Evolutionary conservation across 92 coral and sea anemone genomes (phyloP).

Genomic region (Metridium senile): DNA sequence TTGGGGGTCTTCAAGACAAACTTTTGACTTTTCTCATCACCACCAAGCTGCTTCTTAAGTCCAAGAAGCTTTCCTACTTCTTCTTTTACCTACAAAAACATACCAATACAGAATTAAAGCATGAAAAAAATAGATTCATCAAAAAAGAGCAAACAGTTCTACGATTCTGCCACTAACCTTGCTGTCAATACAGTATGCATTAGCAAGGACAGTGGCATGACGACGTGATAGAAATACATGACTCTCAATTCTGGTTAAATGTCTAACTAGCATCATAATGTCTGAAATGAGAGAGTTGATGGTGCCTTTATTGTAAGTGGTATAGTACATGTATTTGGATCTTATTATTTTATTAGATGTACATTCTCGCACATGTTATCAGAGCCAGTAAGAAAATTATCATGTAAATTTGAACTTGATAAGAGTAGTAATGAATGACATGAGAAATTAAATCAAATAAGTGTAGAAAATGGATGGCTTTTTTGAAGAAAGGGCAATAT

Average conservation of each 20-base stretch:
- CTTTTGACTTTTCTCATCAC: conserved; percentile 74
- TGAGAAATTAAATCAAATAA: too few relatives aligned
- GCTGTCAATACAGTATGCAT: conserved; percentile 71
- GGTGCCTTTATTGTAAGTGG: not conserved
- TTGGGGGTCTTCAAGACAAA: conserved; percentile 98
- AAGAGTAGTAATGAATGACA: too few relatives aligned
- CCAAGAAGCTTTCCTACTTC: conserved; percentile 68
- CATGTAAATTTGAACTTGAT: too few relatives aligned
- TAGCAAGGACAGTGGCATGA: conserved; percentile 56
- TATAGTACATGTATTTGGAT: too few relatives aligned
- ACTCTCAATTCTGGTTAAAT: conserved; percentile 50
- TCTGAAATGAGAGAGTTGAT: conserved; percentile 65
- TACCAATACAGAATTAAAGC: not conserved
- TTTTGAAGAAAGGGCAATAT: too few relatives aligned
- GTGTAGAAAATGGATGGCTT: too few relatives aligned
- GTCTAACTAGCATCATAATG: conserved; percentile 69
- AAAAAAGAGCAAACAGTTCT: not conserved
- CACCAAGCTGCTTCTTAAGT: conserved; percentile 74
- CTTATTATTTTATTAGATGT: too few relatives aligned
- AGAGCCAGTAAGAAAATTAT: too few relatives aligned
- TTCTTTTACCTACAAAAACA: conserved; percentile 78
- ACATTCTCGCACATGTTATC: too few relatives aligned
- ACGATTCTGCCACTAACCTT: conserved; percentile 68
- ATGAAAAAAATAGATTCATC: not conserved
- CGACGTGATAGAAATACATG: conserved; percentile 33